phyloP scores from a whole-genome alignment of 30 jellyfish, hydroid and myxozoan species.

The Aurelia sp. region DNA sequence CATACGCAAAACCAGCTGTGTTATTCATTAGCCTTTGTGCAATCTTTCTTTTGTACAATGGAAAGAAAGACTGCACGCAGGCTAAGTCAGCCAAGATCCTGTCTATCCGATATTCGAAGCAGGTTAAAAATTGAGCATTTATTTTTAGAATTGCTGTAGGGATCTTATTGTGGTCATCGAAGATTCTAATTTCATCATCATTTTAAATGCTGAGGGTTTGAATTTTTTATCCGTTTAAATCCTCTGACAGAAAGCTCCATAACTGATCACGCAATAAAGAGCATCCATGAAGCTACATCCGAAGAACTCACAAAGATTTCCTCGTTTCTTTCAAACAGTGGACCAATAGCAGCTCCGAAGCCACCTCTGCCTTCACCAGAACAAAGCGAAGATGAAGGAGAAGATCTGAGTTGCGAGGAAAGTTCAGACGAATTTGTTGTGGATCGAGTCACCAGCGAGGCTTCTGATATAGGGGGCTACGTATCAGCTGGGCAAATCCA shows the following conservation, averaged over 20 bases:
- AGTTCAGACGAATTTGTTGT: not conserved
- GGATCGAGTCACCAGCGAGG: not conserved
- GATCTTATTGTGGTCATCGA: not conserved
- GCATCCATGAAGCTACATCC: conserved; percentile 53
- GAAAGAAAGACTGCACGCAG: too few species aligned
- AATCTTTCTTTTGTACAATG: too few species aligned
- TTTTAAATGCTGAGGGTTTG: not conserved
- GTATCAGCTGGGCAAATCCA: too few species aligned
- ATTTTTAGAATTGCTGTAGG: not conserved
- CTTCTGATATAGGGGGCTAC: too few species aligned
- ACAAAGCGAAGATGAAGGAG: not conserved
- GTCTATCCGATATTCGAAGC: too few species aligned
- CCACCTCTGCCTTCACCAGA: conserved; percentile 75
- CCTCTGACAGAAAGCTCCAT: conserved; percentile 20
- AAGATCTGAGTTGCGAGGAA: not conserved
- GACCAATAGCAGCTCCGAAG: conserved; percentile 1
- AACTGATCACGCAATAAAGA: conserved; percentile 31
- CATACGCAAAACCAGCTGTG: too few species aligned
- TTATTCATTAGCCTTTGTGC: too few species aligned
- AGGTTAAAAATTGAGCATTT: too few species aligned
- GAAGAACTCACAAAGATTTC: conserved; percentile 39
- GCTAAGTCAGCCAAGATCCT: too few species aligned
- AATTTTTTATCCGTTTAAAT: not conserved
- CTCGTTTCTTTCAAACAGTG: conserved; percentile 4
- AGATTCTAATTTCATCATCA: too few species aligned